Evolutionary conservation across 2,797 vertebrate genomes (phyloP), one percentile per base, ranked within the genome.

Genomic region (Labroides dimidiatus): DNA sequence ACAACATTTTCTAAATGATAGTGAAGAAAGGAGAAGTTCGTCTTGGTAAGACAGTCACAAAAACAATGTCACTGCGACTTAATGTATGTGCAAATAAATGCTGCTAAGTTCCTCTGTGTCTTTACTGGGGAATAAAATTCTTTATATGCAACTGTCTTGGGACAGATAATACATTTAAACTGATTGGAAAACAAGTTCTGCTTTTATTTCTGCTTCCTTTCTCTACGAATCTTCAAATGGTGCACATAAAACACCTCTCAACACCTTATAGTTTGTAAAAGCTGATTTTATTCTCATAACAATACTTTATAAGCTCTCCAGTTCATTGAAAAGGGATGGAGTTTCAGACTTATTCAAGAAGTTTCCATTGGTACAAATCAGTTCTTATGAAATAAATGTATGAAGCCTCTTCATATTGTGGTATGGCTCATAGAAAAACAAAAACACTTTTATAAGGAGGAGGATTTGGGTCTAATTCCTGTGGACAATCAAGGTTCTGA

Each of bases 161-260:
- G 72, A 63, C 45, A 57, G 2, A 85, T 77, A 49, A 65, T 48
- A 19, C 44, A 23, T 71, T 64, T 51, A 58, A 11, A 13, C 48
- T 63, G 44, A 78, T 63, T 42, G 42, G 6, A 66, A 61, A 69
- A 69, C 15, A 63, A 23, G 9, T 39, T 52, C 24, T 24, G 41
- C 39, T 67, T 72, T 58, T 37, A 67, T 72, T 10, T 23, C 47
- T 58, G 57, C 56, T 20, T 41, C 58, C 21, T 60, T 64, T 44
- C 24, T 23, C 13, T 50, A 20, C 1, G 11, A 4, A 9, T 20
- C 23, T 21, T 21, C 3, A 33, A 69, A 61, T n/a, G 23, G 15
- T 57, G 30, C 37, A 43, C 49, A 21, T 42, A 41, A 72, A 70
- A 53, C 12, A 16, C 10, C 0, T 12, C 15, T 6, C 30, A 19